These are phyloP conservation scores for Portunus trituberculatus DNA, from an alignment of 1,140 invertebrate species.

Conservation along the genomic window DNA sequence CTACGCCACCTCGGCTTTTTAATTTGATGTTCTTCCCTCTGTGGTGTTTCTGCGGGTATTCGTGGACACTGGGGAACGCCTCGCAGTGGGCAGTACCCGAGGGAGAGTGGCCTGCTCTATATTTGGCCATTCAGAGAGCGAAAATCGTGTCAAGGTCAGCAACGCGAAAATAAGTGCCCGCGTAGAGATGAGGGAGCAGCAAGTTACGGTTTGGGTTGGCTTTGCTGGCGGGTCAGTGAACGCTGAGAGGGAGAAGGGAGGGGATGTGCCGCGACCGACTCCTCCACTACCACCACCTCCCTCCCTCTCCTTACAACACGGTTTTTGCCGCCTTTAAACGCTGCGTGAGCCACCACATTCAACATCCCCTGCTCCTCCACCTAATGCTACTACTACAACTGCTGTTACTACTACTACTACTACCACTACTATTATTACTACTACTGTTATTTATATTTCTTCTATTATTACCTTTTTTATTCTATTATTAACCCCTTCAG, in stretches of 20 bases:
- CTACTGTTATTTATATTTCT: too few species aligned
- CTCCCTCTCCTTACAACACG: neutral
- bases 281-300: neutral
- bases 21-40: slow-evolving; percentile 27
- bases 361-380: too few species aligned
- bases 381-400: too few species aligned
- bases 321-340: neutral
- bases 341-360: too few species aligned
- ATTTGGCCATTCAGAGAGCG: slow-evolving; percentile 53
- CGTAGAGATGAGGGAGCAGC: neutral
- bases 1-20: neutral
- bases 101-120: slow-evolving; percentile 55
- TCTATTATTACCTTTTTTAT: too few species aligned
- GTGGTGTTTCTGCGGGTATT: too few species aligned
- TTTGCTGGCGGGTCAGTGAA: slow-evolving; percentile 37
- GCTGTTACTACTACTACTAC: too few species aligned
- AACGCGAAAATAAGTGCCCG: slow-evolving; percentile 65
- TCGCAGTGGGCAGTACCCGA: slow-evolving; percentile 21
- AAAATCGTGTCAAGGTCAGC: slow-evolving; percentile 68
- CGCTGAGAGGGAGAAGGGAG: slow-evolving; percentile 18
- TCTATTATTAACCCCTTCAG: too few species aligned
- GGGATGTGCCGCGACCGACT: slow-evolving; percentile 34
- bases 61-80: neutral
- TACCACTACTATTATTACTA: too few species aligned
- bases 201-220: slow-evolving; percentile 56